Evolutionary conservation across 2,797 vertebrate species (phyloP), one percentile per base, ranked within the genome.

Genomic region (Rhinophrynus dorsalis): DNA sequence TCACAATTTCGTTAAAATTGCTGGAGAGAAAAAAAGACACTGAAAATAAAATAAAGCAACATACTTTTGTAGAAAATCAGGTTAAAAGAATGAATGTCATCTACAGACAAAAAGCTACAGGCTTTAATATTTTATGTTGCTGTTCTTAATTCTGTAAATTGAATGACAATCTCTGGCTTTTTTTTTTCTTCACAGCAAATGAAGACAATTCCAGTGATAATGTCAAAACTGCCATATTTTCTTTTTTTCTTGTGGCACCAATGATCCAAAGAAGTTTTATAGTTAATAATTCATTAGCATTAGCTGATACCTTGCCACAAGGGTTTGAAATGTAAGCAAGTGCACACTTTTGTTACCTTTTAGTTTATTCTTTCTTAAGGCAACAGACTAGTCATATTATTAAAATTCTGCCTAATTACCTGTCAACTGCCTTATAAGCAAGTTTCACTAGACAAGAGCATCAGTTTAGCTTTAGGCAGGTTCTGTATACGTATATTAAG

Each of bases 221-320:
- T 48, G 54, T 73, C 70, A 73, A 50, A 73, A 52, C 62, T 66
- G 70, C 63, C 62, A 67, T 59, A 51, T 58, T 26, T 65, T 42
- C 15, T 37, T 72, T 58, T 65, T 69, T 52, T 60, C 45, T 38
- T 66, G 20, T 30, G 15, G 20, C n/a, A 7, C n/a, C 18, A 40
- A 73, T 51, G 56, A 52, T 40, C 26, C 70, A 66, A 73, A 20
- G 37, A 67, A 18, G 10, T 48, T 35, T 56, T 40, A 17, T 20
- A 45, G 42, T 73, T 54, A 73, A 73, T 73, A 66, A 73, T 73
- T 60, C 30, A 73, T 73, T 60, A 67, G 55, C 30, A 73, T 73
- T 60, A 67, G 55, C 29, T 10, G 24, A 24, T 58, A 73, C 55
- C 57, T 73, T 66, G 61, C 69, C 69, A 72, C 6, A 20, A 67